Percentiles rank a stretch among this genome's conserved stretches.
Conservation (phyloP, 2,113 vertebrate genomes). For the Thymallus thymallus region DNA sequence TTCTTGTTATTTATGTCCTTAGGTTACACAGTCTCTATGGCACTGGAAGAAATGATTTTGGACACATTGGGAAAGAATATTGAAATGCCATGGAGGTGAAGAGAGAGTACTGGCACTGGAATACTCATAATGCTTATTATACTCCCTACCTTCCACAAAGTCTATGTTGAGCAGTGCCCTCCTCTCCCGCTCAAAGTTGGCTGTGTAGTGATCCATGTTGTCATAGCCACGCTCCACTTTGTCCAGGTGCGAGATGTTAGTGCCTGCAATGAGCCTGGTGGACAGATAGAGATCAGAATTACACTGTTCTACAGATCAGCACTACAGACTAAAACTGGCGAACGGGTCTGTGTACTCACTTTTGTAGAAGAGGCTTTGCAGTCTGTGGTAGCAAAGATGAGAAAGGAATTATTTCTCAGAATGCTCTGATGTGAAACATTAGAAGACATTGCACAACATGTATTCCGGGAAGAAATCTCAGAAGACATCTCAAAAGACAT, state of each 20-base stretch:
- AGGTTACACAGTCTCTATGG: too few relatives aligned
- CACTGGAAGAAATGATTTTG: neutral
- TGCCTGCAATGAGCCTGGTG: conserved; percentile 84
- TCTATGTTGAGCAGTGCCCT: conserved; percentile 83
- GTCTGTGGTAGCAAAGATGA: conserved; percentile 72
- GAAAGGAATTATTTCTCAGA: neutral
- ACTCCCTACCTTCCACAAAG: conserved; percentile 83
- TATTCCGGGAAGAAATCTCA: too few relatives aligned
- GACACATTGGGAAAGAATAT: neutral
- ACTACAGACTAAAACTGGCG: neutral
- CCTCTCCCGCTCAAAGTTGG: conserved; percentile 84
- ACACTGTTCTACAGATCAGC: neutral
- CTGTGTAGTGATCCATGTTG: conserved; percentile 88
- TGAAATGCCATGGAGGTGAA: neutral
- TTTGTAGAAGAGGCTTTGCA: conserved; percentile 87
- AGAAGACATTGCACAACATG: too few relatives aligned
- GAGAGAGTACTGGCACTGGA: neutral
- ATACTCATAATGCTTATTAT: neutral
- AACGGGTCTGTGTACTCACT: conserved; percentile 77
- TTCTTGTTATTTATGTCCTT: neutral
- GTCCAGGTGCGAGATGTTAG: conserved; percentile 85
- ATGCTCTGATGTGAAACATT: neutral
- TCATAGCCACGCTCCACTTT: conserved; percentile 90
- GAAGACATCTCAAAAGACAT: too few relatives aligned
- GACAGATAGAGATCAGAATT: neutral